Evolutionary conservation across 2,888 invertebrate species (phyloP), one percentile per base, ranked within the genome.

Genomic region (Lithodes maja): DNA sequence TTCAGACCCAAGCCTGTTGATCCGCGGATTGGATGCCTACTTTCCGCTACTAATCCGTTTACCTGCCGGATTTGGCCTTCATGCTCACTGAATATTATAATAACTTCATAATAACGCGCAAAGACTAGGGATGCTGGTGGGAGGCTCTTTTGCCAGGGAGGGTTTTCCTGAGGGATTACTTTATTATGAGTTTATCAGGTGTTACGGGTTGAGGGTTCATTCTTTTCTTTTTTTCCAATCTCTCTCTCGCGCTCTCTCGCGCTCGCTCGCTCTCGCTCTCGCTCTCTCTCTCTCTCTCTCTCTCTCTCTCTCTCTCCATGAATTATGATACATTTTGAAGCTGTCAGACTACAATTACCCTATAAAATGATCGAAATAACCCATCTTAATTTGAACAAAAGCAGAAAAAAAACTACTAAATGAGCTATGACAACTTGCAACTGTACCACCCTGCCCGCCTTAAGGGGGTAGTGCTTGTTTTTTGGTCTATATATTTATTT

Each of bases 21-120:
- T 77, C 49, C 17, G 3, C 49, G 77, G 9, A 50, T 50, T 33
- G 49, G 9, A n/a, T 77, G 61, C 77, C 77, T 77, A 77, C 50
- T 77, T 77, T 9, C 50, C 49, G 61, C 61, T 77, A 3, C 50
- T 77, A 77, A 77, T 77, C 77, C 77, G 77, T 77, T 77, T 77
- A 77, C 50, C 3, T n/a, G 12, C 9, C 2, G 77, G 77, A 49
- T 77, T 77, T 77, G 50, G 9, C 49, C 49, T 9, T 33, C 50
- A 33, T 50, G 61, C 61, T 61, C 77, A 77, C 49, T 15, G 74
- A 74, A 74, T 74, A 74, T 74, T 74, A 74, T 74, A 77, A 77
- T 77, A 49, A 9, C 77, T 3, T 49, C 49, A n/a, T 74, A 74
- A 74, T 74, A 74, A 74, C 74, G 17, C 33, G 12, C 7, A 74